Percentiles rank a stretch among this genome's conserved stretches.
These are phyloP conservation scores for Apogon hyalosoma DNA, from an alignment of 2,797 vertebrate species.

Conservation along the genomic window DNA sequence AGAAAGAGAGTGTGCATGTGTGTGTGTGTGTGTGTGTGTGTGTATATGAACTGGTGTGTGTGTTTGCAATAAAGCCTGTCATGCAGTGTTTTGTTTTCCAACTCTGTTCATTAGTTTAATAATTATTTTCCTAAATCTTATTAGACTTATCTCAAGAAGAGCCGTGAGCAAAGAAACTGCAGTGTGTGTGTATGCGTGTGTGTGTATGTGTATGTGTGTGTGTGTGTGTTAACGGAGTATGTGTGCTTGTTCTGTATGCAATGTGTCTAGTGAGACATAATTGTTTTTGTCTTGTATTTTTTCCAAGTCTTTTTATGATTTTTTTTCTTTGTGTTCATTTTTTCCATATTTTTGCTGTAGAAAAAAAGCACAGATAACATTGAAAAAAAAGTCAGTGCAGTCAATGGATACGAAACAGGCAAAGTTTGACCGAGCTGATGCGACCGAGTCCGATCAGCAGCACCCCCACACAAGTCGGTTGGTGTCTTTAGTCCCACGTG, in stretches of 20 bases:
- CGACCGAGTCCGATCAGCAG: constrained; percentile 59
- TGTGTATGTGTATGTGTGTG: constrained; percentile 17
- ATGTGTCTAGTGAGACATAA: constrained; percentile 74
- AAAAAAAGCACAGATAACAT: constrained; percentile 83
- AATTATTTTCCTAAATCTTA: constrained; percentile 80
- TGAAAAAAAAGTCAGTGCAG: constrained; percentile 84
- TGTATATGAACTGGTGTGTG: constrained; percentile 55
- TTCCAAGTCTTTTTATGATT: constrained; percentile 67
- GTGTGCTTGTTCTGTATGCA: constrained; percentile 71
- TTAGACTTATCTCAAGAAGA: constrained; percentile 75
- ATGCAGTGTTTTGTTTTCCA: constrained; percentile 84
- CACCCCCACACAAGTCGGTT: constrained; percentile 40
- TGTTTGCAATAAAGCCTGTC: constrained; percentile 77
- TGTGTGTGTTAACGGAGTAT: constrained; percentile 31
- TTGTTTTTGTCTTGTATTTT: constrained; percentile 72
- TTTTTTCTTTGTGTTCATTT: constrained; percentile 72
- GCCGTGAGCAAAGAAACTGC: constrained; percentile 74
- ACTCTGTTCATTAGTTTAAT: constrained; percentile 80
- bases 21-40: constrained; percentile 41
- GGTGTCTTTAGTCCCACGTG: constrained; percentile 67
- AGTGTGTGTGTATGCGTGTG: constrained; percentile 79
- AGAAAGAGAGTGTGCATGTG: constrained; percentile 65
- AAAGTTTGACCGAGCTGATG: constrained; percentile 62
- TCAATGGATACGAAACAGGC: constrained; percentile 84
- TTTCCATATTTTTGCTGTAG: constrained; percentile 71